A percentile compares a stretch with the other conserved stretches of the same genome.
These are phyloP conservation scores for Desmophyllum pertusum DNA, from an alignment of 92 coral and sea anemone genomes.

Conservation along the genomic window DNA sequence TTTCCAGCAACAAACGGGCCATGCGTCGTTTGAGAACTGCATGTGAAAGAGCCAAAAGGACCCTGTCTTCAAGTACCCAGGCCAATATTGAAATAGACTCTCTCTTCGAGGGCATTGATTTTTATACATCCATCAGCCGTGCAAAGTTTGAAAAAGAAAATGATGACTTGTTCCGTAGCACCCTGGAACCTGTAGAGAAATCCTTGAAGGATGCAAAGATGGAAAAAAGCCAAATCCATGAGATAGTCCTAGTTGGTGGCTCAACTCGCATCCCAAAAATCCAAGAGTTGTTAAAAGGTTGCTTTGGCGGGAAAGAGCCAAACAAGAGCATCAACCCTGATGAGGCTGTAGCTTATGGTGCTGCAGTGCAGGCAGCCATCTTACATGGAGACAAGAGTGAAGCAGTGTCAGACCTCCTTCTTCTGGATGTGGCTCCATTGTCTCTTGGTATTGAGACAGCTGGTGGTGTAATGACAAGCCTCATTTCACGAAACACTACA, in stretches of 20 bases:
- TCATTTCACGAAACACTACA: conserved; percentile 69
- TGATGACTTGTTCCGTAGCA: conserved; percentile 56
- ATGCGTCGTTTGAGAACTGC: conserved; percentile 78
- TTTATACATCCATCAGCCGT: conserved; percentile 60
- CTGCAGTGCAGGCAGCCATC: conserved; percentile 82
- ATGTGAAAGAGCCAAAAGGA: conserved; percentile 82
- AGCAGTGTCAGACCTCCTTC: conserved; percentile 72
- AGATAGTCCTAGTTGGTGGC: conserved; percentile 78
- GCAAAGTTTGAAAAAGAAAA: conserved; percentile 69
- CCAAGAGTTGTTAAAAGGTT: conserved; percentile 44
- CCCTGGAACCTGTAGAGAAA: conserved; percentile 52
- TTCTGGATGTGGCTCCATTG: conserved; percentile 80
- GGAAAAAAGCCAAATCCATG: conserved; percentile 45
- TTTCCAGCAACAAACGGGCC: conserved; percentile 67
- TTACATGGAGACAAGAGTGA: conserved; percentile 74
- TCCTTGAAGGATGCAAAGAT: conserved; percentile 59
- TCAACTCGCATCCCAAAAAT: conserved; percentile 83
- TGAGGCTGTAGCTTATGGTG: conserved; percentile 90
- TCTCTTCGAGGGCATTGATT: conserved; percentile 78
- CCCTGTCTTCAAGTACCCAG: conserved; percentile 68
- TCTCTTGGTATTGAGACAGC: conserved; percentile 84
- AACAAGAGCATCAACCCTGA: conserved; percentile 86
- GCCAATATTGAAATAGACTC: conserved; percentile 82
- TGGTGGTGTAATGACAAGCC: conserved; percentile 77
- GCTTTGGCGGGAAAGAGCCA: conserved; percentile 47